Conservation (phyloP, 2,797 vertebrate genomes). For the Amblyraja radiata region DNA sequence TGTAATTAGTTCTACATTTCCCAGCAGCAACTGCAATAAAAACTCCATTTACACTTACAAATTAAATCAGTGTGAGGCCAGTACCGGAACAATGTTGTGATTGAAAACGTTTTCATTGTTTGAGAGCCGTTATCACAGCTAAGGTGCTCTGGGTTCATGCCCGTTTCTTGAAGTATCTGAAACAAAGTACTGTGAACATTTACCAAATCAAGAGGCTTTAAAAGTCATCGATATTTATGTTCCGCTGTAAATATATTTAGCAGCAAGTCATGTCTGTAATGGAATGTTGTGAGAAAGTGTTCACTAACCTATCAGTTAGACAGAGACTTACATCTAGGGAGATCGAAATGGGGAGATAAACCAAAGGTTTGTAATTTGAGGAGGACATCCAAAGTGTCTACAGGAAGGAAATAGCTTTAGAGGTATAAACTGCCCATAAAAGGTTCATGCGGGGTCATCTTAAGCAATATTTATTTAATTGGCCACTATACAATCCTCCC, state of each 20-base stretch:
- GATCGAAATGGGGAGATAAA: background rate
- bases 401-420: background rate
- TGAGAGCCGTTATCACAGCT: background rate
- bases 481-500: too few species aligned
- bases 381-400: background rate
- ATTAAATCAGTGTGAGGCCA: background rate
- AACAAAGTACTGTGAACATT: background rate
- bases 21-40: background rate
- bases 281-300: background rate
- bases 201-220: background rate
- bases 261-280: background rate
- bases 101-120: slow-evolving; percentile 1
- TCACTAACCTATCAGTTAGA: background rate
- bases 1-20: background rate
- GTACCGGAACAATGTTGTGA: background rate
- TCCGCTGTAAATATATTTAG: background rate
- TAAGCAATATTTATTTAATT: background rate
- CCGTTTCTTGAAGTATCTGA: background rate
- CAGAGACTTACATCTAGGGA: background rate
- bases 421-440: background rate
- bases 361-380: background rate
- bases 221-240: background rate
- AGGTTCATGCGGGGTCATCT: background rate
- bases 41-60: background rate
- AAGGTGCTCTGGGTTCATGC: background rate